Evolutionary conservation across 2,113 vertebrate genomes (phyloP), one percentile per base, ranked within the genome.

Genomic region (Silurus glanis): DNA sequence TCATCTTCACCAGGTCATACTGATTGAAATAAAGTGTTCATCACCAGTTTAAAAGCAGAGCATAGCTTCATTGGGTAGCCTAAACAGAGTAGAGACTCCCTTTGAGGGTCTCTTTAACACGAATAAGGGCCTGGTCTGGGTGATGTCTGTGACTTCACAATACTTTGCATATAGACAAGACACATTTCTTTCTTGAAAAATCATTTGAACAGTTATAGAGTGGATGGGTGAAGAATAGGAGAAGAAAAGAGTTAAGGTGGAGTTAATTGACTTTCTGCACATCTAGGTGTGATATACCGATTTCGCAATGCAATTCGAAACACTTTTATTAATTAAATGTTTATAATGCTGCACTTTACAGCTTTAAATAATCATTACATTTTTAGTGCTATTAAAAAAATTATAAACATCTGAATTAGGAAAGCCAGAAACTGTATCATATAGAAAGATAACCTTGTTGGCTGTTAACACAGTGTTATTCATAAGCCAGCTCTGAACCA

Each of bases 1-100:
- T 92, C 88, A 88, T 69, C 66, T n/a, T 86, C 61, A 67, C 37
- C 59, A 72, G 83, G 64, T 83, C 51, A 84, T 67, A 83, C 79
- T 45, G 85, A 89, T 67, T 82, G 82, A 84, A 84, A 28, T 16
- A 53, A 85, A 80, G 82, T 66, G 83, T 55, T 86, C 62, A 21
- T 58, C 64, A 53, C 82, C 47, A 16, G 10, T 76, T 86, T 86
- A 69, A 81, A 86, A 64, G 51, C 51, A 7, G 47, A 5, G 59
- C 85, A 23, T 45, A 47, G 51, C 66, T 28, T 21, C 45, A 81
- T 37, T 61, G 45, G 76, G 71, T 84, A 59, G 67, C 21, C 62
- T 59, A 82, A 53, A 83, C 64, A 82, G 58, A 37, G 12, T 13
- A 51, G 6, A 75, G 21, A 28, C 9, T 64, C 28, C 25, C 12